Evolutionary conservation across 1,140 invertebrate genomes (phyloP).

Genomic region (Bombus consobrinus): DNA sequence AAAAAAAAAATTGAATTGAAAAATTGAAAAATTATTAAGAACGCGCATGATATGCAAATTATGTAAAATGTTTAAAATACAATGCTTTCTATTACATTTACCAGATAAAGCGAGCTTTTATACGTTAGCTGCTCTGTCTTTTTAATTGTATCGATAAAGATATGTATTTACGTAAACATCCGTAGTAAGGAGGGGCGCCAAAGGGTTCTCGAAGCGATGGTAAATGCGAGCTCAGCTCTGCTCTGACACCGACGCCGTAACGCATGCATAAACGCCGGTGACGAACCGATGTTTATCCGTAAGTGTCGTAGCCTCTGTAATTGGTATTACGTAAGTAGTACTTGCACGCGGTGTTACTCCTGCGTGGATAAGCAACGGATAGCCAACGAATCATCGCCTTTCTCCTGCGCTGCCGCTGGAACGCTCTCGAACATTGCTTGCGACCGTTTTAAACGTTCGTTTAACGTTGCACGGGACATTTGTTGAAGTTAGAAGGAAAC

Average conservation of each 20-base stretch:
- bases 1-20: no score
- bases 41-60: no score
- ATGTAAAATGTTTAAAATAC: no score
- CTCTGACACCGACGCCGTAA: background rate
- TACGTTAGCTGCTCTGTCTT: background rate
- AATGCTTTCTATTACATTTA: accelerated
- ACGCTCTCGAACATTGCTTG: background rate
- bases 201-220: conserved; percentile 34
- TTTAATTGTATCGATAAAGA: background rate
- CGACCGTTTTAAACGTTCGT: no score
- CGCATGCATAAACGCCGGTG: conserved; percentile 56
- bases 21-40: no score
- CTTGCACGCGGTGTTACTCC: conserved; percentile 45
- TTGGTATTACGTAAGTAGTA: conserved; percentile 73
- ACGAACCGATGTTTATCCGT: conserved; percentile 57
- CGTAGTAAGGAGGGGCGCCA: conserved; percentile 32
- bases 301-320: conserved; percentile 56
- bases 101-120: no score
- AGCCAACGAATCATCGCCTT: conserved; percentile 75
- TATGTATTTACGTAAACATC: background rate
- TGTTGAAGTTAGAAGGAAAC: background rate
- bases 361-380: conserved; percentile 57
- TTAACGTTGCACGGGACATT: background rate
- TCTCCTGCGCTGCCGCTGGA: conserved; percentile 53
- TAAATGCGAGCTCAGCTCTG: conserved; percentile 53